Percentiles rank a stretch among this genome's conserved stretches.
Conservation (phyloP, 2,888 invertebrate species). For the Lymantria monacha region DNA sequence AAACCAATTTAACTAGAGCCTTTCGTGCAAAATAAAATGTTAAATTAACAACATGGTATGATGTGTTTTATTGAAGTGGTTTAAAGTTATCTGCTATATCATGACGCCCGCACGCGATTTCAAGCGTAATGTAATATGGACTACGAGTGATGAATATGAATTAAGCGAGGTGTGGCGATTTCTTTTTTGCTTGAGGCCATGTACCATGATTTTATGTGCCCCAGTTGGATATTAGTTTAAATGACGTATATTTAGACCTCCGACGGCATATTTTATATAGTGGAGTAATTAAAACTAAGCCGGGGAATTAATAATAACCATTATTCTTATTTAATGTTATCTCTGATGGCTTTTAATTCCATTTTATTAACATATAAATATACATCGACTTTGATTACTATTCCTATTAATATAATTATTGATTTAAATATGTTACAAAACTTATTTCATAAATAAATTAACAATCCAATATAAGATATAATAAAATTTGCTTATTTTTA, state of each 20-base stretch:
- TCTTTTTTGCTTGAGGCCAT: constrained; percentile 50
- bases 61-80: constrained; percentile 22
- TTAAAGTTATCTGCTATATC: constrained; percentile 55
- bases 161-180: constrained; percentile 62
- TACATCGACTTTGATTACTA: neutral
- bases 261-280: constrained; percentile 22
- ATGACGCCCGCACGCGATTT: constrained; percentile 67
- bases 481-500: neutral
- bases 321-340: constrained; percentile 12
- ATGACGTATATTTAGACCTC: constrained; percentile 18
- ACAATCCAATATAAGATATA: neutral
- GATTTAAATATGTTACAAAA: neutral
- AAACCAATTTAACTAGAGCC: constrained; percentile 39
- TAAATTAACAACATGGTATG: constrained; percentile 4
- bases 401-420: neutral
- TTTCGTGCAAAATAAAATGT: constrained; percentile 7
- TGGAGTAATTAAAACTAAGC: constrained; percentile 29
- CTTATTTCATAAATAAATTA: neutral
- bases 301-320: constrained; percentile 26
- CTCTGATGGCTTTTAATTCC: constrained; percentile 9
- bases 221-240: constrained; percentile 30
- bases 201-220: constrained; percentile 33
- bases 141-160: constrained; percentile 69
- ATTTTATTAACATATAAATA: constrained; percentile 1
- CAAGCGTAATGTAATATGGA: constrained; percentile 71